Conservation (phyloP, 2,797 vertebrate genomes). For the Spinus olivaceus region DNA sequence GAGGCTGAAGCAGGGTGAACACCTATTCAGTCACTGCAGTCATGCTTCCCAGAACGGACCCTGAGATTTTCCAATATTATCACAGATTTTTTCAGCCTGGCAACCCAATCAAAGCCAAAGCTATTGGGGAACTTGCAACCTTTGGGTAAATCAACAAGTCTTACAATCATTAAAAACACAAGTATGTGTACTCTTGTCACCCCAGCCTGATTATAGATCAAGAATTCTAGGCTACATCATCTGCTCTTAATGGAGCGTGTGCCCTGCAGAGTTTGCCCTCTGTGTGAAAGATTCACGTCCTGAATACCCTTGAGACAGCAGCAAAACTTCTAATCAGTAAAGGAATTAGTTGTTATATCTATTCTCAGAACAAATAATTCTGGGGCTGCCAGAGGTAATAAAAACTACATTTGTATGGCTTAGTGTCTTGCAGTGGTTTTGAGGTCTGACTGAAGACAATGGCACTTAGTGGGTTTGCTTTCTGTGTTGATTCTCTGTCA, state of each 20-base stretch:
- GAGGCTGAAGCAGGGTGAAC: background rate
- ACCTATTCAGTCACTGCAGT: background rate
- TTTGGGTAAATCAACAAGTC: background rate
- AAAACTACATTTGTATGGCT: background rate
- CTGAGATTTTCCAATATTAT: background rate
- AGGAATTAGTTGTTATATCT: background rate
- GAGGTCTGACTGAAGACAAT: background rate
- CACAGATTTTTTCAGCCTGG: background rate
- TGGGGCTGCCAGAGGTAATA: background rate
- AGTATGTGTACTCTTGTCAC: background rate
- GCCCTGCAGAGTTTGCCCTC: background rate
- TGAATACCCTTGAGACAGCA: background rate
- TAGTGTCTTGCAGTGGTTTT: background rate
- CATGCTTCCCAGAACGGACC: background rate
- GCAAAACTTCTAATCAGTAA: background rate
- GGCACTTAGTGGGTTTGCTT: background rate
- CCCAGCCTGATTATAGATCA: background rate
- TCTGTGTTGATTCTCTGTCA: background rate
- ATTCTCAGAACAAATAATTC: background rate
- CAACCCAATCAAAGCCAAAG: background rate
- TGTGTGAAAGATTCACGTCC: background rate
- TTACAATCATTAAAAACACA: background rate
- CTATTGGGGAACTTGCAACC: background rate
- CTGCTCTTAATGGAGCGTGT: background rate
- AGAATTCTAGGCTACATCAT: background rate